Conservation (phyloP, 1,140 invertebrate genomes). For the Augochlora pura region DNA sequence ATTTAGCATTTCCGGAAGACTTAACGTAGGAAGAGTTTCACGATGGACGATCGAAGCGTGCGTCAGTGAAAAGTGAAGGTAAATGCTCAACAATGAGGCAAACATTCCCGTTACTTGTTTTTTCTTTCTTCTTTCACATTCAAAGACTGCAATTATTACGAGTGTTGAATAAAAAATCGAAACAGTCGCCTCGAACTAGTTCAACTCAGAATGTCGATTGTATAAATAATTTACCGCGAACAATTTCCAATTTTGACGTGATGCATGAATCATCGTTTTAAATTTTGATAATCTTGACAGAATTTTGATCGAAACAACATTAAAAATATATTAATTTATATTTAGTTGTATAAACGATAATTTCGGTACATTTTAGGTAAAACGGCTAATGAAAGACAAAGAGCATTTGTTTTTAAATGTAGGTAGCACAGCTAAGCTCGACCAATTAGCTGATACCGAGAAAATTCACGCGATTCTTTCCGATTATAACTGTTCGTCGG, state of each 20-base stretch:
- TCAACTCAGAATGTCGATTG: not conserved
- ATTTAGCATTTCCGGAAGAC: too few relatives aligned
- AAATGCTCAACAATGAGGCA: conserved; percentile 10
- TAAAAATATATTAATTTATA: too few relatives aligned
- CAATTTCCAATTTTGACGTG: not conserved
- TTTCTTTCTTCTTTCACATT: not conserved
- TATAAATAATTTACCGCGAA: not conserved
- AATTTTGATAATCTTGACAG: not conserved
- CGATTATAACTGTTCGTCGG: not conserved
- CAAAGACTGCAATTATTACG: not conserved
- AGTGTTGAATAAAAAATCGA: conserved; percentile 16
- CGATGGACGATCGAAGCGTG: not conserved
- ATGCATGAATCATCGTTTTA: not conserved
- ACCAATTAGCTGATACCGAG: conserved; percentile 10
- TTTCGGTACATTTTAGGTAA: too few relatives aligned
- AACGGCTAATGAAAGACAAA: too few relatives aligned
- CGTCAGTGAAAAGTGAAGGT: not conserved
- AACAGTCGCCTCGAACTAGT: not conserved
- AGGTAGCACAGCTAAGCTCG: not conserved
- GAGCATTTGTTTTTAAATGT: too few relatives aligned
- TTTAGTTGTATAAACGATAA: too few relatives aligned
- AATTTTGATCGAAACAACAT: too few relatives aligned
- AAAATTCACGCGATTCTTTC: conserved; percentile 6
- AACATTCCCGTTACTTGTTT: not conserved
- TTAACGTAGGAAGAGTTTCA: too few relatives aligned